Conservation (phyloP, 2,113 vertebrate genomes). For the Pan paniscus region DNA sequence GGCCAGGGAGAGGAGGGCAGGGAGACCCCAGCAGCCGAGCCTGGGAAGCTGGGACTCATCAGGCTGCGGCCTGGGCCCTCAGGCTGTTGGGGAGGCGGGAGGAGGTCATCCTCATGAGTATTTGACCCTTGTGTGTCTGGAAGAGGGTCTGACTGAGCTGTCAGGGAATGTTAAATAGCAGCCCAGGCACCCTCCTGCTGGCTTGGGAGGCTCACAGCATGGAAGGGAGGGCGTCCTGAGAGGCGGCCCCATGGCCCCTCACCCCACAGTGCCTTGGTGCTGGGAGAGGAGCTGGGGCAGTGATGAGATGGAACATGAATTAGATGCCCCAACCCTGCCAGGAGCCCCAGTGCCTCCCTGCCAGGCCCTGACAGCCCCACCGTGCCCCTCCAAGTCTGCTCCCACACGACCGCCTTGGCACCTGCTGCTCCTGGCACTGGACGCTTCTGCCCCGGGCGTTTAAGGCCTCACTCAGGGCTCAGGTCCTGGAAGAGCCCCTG, state of each 20-base stretch:
- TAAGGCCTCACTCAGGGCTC: neutral
- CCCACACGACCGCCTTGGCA: neutral
- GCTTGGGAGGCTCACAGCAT: neutral
- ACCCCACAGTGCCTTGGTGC: neutral
- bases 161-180: neutral
- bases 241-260: neutral
- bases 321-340: neutral
- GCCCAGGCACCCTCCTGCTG: neutral
- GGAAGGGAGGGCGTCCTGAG: neutral
- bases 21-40: neutral
- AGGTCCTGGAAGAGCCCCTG: neutral
- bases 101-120: constrained; percentile 41
- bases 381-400: neutral
- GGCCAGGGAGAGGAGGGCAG: neutral
- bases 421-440: neutral
- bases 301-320: neutral
- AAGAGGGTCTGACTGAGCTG: constrained; percentile 49
- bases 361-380: too few species aligned
- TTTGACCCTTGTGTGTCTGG: constrained; percentile 67
- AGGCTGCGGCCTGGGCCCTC: neutral
- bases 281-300: neutral
- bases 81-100: neutral
- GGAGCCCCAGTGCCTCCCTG: too few species aligned
- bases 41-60: neutral
- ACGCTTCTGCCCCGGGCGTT: neutral